phyloP scores from a whole-genome alignment of 2,888 invertebrate genomes.

The Phanerotoma sp. region DNA sequence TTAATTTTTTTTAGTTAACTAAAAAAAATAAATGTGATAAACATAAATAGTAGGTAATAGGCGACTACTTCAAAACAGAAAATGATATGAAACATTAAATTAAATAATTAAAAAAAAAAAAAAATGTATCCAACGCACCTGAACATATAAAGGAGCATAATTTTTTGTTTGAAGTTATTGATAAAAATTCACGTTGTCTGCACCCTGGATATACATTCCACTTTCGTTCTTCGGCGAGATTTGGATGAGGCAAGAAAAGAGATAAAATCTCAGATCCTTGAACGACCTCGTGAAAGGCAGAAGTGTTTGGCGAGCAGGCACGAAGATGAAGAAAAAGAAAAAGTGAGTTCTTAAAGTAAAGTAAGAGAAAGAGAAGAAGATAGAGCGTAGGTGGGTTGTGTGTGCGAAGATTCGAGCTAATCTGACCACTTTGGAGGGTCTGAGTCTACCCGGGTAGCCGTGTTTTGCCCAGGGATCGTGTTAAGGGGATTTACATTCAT shows the following conservation, averaged over 20 bases:
- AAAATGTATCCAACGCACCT: too few species aligned
- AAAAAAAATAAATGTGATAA: too few species aligned
- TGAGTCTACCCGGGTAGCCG: constrained; percentile 51
- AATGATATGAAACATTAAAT: too few species aligned
- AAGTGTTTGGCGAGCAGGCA: constrained; percentile 9
- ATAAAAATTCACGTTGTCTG: not conserved
- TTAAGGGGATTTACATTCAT: constrained; percentile 59
- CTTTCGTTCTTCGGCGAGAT: constrained; percentile 3
- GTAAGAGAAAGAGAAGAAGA: constrained; percentile 11
- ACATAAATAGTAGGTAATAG: too few species aligned
- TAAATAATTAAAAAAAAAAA: too few species aligned
- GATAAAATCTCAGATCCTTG: constrained; percentile 8
- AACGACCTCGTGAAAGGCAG: constrained; percentile 18
- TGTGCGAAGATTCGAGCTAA: constrained; percentile 38
- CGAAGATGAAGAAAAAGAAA: constrained; percentile 22
- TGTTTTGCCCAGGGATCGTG: constrained; percentile 57
- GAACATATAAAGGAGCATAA: not conserved
- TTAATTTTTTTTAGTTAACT: too few species aligned
- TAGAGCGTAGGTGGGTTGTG: constrained; percentile 18
- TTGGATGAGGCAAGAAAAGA: not conserved
- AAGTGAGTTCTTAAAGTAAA: not conserved
- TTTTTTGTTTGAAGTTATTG: not conserved
- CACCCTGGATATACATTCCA: constrained; percentile 13
- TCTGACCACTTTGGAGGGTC: constrained; percentile 49
- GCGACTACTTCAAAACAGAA: too few species aligned